A percentile compares a stretch with the other conserved stretches of the same genome.
These are phyloP conservation scores for Tragelaphus imberbis DNA, from an alignment of 2,113 vertebrate genomes.

Conservation along the genomic window DNA sequence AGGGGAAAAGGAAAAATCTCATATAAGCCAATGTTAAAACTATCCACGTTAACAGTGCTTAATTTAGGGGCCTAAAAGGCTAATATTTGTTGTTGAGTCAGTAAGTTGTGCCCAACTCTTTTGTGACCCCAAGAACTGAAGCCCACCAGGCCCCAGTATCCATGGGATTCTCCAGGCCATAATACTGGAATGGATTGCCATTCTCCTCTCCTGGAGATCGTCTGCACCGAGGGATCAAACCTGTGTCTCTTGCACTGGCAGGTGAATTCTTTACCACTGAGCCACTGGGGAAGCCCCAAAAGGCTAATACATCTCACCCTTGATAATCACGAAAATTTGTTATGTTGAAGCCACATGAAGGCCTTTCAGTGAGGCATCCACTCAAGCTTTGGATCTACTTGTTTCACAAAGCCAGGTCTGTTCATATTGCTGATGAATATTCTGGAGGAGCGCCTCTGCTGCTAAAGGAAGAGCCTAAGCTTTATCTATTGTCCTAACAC, in stretches of 20 bases:
- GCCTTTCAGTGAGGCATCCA: not conserved
- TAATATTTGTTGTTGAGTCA: not conserved
- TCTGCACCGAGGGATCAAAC: not conserved
- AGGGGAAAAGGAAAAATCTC: not conserved
- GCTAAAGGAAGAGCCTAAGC: not conserved
- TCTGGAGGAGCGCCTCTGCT: not conserved
- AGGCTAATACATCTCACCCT: rapidly evolving
- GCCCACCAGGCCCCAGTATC: not conserved
- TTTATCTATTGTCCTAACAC: not conserved
- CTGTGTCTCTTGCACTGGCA: not conserved
- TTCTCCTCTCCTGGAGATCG: not conserved
- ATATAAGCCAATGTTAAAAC: not conserved
- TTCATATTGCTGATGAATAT: not conserved
- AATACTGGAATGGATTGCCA: not conserved
- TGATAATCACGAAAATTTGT: not conserved
- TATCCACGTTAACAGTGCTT: not conserved
- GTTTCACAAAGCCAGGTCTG: not conserved
- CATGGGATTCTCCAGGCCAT: not conserved
- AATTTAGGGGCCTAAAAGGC: not conserved
- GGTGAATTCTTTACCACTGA: not conserved
- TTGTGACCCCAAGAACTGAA: not conserved
- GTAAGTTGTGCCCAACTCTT: not conserved
- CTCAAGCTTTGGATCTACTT: not conserved
- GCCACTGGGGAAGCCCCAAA: not conserved
- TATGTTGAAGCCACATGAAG: not conserved